Base-by-base conservation (phyloP, 2,113 vertebrate species). In the Grammomys surdaster region DNA sequence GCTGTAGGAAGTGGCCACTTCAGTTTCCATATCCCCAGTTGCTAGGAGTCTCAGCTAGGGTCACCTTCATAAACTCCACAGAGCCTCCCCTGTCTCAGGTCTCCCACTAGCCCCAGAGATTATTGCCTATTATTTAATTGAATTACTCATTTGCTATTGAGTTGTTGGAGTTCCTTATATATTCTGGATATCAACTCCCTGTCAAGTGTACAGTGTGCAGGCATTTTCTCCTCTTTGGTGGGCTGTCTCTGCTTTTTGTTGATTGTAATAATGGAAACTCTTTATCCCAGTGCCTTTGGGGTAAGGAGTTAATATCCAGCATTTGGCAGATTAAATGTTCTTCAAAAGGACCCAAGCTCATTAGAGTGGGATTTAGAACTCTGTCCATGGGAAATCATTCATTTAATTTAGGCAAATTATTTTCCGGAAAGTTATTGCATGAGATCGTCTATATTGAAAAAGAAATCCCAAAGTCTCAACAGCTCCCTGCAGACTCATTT, bases 381-480 rank as follows among this genome's bases (percentile, higher is more conserved):
- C 63, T 58, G 56, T 89, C n/a, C 36, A 76, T 93, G 90, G 36
- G 75, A 95, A 85, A 76, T 78, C 46, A 89, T 6, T 93, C 33
- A 85, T 92, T 93, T 65, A 94, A 95, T 65, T 84, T 78, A 93
- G 70, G 65, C 17, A 80, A 88, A 36, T 88, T 92, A 77, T 95
- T 92, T 93, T 85, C 88, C 51, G 5, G 14, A 81, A 92, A 88
- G 86, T 88, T 95, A 73, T 63, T 94, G 88, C 76, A 88, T 28
- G 24, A 77, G 81, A 76, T 81, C 1, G 51, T 19, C 58, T 88
- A 46, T 92, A 90, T 85, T 97, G 72, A 80, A 88, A 97, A 97
- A 78, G 19, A 95, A 95, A 86, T 60, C 70, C 36, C 77, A 77
- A 43, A 88, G 75, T 95, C n/a, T 75, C 76, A 75, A 54, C 7